A percentile compares a stretch with the other conserved stretches of the same genome.
phyloP scores from a whole-genome alignment of 1,140 invertebrate genomes.

The Stenopsyche tienmushanensis region DNA sequence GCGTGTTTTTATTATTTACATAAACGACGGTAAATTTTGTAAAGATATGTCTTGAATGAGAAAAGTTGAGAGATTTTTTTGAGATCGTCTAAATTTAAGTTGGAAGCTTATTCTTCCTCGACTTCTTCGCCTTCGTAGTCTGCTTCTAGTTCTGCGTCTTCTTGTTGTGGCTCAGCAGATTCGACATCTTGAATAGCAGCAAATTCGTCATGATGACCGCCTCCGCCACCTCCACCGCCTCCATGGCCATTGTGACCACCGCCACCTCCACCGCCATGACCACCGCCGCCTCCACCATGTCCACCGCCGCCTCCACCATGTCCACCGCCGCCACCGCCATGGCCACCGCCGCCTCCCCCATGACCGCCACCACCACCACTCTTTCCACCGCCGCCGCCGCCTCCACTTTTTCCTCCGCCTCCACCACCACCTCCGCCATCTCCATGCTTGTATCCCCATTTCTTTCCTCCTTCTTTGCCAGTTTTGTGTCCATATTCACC shows the following conservation, averaged over 20 bases:
- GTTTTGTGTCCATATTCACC: conserved; percentile 53
- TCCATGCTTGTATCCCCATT: conserved; percentile 58
- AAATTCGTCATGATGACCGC: background rate
- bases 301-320: background rate
- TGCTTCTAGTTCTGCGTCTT: background rate
- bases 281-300: conserved; percentile 10
- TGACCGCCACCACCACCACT: conserved; percentile 24
- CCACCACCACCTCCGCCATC: conserved; percentile 41
- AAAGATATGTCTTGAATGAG: no score
- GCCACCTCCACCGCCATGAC: background rate
- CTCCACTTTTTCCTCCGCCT: conserved; percentile 10
- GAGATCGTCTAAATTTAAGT: no score
- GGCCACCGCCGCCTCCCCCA: conserved; percentile 44
- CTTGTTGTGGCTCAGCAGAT: no score
- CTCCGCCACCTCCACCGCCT: conserved; percentile 1
- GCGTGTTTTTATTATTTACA: no score
- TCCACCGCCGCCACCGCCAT: conserved; percentile 30
- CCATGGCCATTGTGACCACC: conserved; percentile 5
- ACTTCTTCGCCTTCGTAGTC: conserved; percentile 12
- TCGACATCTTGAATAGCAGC: background rate
- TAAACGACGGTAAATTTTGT: no score
- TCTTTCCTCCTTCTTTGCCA: conserved; percentile 56
- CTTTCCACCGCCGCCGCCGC: no score
- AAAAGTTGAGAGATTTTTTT: no score
- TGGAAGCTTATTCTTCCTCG: conserved; percentile 4